A percentile compares a stretch with the other conserved stretches of the same genome.
These are phyloP conservation scores for Bucco capensis DNA, from an alignment of 2,113 vertebrate genomes.

Conservation along the genomic window DNA sequence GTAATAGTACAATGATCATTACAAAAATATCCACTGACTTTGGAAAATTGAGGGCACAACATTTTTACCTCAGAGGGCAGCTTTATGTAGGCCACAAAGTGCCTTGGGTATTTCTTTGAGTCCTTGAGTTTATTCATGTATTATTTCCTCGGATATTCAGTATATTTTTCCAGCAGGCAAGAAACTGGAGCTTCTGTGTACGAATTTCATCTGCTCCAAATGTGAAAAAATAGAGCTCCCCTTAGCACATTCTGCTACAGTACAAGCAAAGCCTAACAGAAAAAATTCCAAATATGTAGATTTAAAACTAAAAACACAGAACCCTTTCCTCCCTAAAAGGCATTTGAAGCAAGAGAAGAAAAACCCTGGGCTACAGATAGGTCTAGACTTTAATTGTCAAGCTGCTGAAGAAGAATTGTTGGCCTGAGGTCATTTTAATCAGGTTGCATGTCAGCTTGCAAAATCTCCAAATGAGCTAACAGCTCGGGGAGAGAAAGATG, in stretches of 20 bases:
- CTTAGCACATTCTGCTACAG: slow-evolving; percentile 48
- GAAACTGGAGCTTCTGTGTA: slow-evolving; percentile 16
- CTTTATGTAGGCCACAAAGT: slow-evolving; percentile 58
- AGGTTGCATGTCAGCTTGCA: slow-evolving; percentile 74
- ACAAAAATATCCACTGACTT: slow-evolving; percentile 20
- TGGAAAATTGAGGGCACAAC: slow-evolving; percentile 25
- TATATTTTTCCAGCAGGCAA: slow-evolving; percentile 60
- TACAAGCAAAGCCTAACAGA: slow-evolving; percentile 20
- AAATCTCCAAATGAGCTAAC: slow-evolving; percentile 76
- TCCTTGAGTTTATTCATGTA: slow-evolving; percentile 36
- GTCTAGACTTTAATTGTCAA: slow-evolving; percentile 61
- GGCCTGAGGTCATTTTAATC: slow-evolving; percentile 79
- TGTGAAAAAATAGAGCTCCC: slow-evolving; percentile 40
- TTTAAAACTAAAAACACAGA: slow-evolving; percentile 56
- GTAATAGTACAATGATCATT: background rate
- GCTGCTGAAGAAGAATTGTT: slow-evolving; percentile 66
- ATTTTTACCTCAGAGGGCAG: slow-evolving; percentile 25
- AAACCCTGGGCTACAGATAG: slow-evolving; percentile 31
- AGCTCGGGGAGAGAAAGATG: slow-evolving; percentile 73
- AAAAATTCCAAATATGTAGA: slow-evolving; percentile 61
- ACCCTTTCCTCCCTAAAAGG: slow-evolving; percentile 12
- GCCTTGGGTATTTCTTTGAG: slow-evolving; percentile 57
- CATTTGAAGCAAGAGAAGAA: background rate
- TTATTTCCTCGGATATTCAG: slow-evolving; percentile 51
- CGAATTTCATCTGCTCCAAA: slow-evolving; percentile 53